Evolutionary conservation across 2,888 invertebrate species (phyloP), one percentile per base, ranked within the genome.

Genomic region (Rhyacophila evoluta): DNA sequence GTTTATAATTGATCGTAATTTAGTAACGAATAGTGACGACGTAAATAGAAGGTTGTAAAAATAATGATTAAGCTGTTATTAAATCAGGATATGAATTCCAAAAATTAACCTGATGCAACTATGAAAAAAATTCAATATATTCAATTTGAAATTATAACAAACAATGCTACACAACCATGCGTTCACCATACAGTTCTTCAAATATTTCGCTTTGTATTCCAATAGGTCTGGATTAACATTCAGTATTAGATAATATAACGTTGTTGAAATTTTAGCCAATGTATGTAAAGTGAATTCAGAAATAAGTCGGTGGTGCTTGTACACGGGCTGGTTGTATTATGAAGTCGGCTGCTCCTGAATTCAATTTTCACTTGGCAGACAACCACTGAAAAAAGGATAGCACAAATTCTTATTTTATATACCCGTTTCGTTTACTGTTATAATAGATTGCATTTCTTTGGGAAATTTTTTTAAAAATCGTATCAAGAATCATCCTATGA

Each of bases 221-320:
- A 25, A 55, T 39, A 12, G 39, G 1, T 39, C n/a, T 39, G 39
- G 12, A 15, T 39, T 39, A 55, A 19, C 55, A 55, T 55, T 55
- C 55, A 55, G 19, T 10, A 19, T 55, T 25, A 55, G 55, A 55
- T 6, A 33, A 33, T 55, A 55, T 55, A 19, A 55, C 19, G 19
- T 55, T 55, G 19, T 55, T 55, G 19, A 55, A 55, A 19, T 55
- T 25, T 55, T 55, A 19, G 25, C 19, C 69, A 33, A 69, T 69
- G 15, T 33, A 69, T 69, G 69, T 33, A 69, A 69, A 69, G n/a
- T 69, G n/a, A 33, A 69, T 69, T 69, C 69, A 69, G n/a, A 33
- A 69, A 69, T 69, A 69, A 69, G 69, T 69, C 69, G n/a, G 69
- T 12, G 15, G 28, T 15, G 69, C 6, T 10, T 29, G 29, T 28